Base-by-base conservation (phyloP, 2,888 invertebrate genomes). In the Incurvaria masculella region DNA sequence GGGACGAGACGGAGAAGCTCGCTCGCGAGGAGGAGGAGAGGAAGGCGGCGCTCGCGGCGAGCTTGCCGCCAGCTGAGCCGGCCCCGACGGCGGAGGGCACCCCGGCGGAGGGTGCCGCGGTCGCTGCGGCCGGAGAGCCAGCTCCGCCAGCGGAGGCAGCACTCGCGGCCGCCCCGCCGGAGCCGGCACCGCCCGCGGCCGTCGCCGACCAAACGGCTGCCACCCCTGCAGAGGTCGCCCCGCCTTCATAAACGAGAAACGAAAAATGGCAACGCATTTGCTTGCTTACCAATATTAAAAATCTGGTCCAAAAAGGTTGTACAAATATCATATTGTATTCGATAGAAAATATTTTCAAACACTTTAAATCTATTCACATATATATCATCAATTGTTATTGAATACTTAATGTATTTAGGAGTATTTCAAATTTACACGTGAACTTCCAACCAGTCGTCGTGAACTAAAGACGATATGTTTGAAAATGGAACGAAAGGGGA, bases 171-270 rank as follows among this genome's bases (percentile, higher is more conserved):
- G 33, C 33, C 4, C 10, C 23, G 33, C 33, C 33, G 11, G 33
- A 4, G 14, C 11, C 14, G 33, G 33, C 6, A 14, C 5, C 10
- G 10, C 33, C 33, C 4, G 58, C 60, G 3, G 57, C 62, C n/a
- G 46, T 61, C 0, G 64, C 64, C 58, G 0, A 65, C 63, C 2
- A 72, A 65, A 2, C 65, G 2, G 57, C 63, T 0, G 60, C 57
- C 0, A 63, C 58, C 0, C 64, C 58, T 2, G 59, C 55, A 43
- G 69, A 65, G 52, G 65, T 62, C n/a, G 67, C 62, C 45, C 52
- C 46, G 14, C 14, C 33, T 33, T 33, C 33, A n/a, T 33, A 33
- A 33, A 33, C 33, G 8, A 14, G 8, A n/a, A 33, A n/a, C n/a
- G n/a, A n/a, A n/a, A n/a, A n/a, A n/a, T n/a, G n/a, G n/a, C n/a